phyloP scores from a whole-genome alignment of 2,113 vertebrate genomes.

The Xiphophorus couchianus region DNA sequence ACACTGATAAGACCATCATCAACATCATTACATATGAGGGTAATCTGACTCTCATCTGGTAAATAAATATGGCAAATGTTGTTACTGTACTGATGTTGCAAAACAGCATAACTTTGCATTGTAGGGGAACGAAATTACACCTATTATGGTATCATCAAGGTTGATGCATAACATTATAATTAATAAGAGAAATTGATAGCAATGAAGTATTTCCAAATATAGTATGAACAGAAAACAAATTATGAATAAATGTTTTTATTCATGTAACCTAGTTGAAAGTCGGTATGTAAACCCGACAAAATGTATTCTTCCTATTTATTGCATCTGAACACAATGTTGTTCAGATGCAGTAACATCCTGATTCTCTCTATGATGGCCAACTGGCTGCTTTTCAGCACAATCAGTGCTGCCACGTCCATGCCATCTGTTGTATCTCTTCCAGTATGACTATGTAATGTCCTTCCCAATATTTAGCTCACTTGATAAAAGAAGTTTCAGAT shows the following conservation, averaged over 20 bases:
- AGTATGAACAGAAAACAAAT: too few relatives aligned
- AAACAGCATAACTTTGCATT: too few relatives aligned
- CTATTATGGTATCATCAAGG: background rate
- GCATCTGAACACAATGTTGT: conserved; percentile 2
- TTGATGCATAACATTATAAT: background rate
- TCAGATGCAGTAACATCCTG: conserved; percentile 31
- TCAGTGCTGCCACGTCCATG: conserved; percentile 39
- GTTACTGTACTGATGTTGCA: too few relatives aligned
- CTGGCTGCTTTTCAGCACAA: conserved; percentile 52
- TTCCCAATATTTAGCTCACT: conserved; percentile 40
- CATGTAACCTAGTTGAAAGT: background rate
- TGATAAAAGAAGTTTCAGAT: conserved; percentile 38
- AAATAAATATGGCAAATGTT: too few relatives aligned
- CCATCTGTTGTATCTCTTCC: conserved; percentile 58
- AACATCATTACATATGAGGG: too few relatives aligned
- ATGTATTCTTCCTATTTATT: background rate
- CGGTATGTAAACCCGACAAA: background rate
- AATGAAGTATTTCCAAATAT: background rate
- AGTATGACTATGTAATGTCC: conserved; percentile 41
- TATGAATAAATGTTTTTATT: background rate
- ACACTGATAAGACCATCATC: too few relatives aligned
- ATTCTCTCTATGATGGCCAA: conserved; percentile 24
- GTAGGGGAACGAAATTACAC: too few relatives aligned
- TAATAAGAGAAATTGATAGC: background rate
- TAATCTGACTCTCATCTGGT: too few relatives aligned